phyloP scores from a whole-genome alignment of 2,113 vertebrate genomes.

The Aegithalos caudatus region DNA sequence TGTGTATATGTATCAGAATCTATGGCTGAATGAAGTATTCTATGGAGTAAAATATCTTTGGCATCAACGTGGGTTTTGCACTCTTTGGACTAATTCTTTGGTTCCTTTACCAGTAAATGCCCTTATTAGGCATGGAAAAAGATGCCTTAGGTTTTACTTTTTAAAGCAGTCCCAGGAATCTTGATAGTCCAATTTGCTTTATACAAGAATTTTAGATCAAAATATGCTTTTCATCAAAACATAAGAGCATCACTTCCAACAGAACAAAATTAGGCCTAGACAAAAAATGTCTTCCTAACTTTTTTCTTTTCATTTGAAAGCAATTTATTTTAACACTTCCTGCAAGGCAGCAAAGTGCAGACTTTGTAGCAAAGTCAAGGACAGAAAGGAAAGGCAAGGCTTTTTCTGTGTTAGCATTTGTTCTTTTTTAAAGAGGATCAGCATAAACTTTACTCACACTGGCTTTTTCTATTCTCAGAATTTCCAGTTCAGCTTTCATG shows the following conservation, averaged over 20 bases:
- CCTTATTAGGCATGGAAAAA: slow-evolving; percentile 77
- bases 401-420: neutral
- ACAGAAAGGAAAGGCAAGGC: neutral
- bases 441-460: neutral
- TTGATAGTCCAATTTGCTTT: slow-evolving; percentile 8
- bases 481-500: slow-evolving; percentile 4
- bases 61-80: slow-evolving; percentile 50
- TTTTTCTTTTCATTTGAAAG: slow-evolving; percentile 16
- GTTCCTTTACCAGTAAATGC: slow-evolving; percentile 43
- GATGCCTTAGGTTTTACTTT: slow-evolving; percentile 24
- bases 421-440: neutral
- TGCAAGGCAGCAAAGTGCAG: neutral
- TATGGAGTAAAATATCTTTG: slow-evolving; percentile 37
- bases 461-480: neutral
- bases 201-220: slow-evolving; percentile 23
- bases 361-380: neutral
- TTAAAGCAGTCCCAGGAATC: slow-evolving; percentile 23
- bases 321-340: slow-evolving; percentile 24
- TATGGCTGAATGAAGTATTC: neutral
- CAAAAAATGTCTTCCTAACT: neutral
- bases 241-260: neutral
- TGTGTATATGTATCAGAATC: slow-evolving; percentile 45
- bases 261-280: neutral
- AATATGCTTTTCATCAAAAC: neutral
- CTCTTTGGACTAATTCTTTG: slow-evolving; percentile 45